Percentiles rank a stretch among this genome's conserved stretches.
Conservation (phyloP, 2,888 invertebrate species). For the Corbicula japonica region DNA sequence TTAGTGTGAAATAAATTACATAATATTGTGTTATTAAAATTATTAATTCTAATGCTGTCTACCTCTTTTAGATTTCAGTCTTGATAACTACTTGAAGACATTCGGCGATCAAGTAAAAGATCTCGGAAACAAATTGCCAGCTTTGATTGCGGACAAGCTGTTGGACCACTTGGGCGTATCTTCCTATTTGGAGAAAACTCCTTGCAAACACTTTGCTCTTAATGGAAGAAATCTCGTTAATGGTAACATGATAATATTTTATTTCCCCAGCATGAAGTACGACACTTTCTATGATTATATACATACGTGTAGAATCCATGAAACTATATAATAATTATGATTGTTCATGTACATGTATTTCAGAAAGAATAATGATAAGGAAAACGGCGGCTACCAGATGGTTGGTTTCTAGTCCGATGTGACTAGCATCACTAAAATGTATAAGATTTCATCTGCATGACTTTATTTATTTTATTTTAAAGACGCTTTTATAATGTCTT, state of each 20-base stretch:
- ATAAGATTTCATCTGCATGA: no score
- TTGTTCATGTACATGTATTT: no score
- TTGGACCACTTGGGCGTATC: slow-evolving; percentile 53
- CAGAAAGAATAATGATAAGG: no score
- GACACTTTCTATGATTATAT: neutral
- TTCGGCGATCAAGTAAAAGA: slow-evolving; percentile 27
- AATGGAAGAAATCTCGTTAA: neutral
- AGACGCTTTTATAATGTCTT: no score
- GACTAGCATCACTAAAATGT: no score
- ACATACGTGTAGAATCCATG: neutral
- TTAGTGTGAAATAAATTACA: no score
- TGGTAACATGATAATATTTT: slow-evolving; percentile 44
- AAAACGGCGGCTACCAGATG: no score
- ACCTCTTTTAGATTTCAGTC: slow-evolving; percentile 54
- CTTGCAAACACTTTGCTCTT: slow-evolving; percentile 8
- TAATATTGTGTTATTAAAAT: no score
- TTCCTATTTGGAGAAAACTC: slow-evolving; percentile 32
- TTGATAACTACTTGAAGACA: slow-evolving; percentile 37
- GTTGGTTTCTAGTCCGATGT: no score
- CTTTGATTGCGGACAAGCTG: slow-evolving; percentile 39
- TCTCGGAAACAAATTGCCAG: slow-evolving; percentile 20
- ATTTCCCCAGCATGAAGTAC: no score
- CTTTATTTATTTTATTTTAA: no score
- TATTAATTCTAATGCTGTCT: neutral
- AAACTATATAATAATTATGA: no score